Conservation (phyloP, 2,113 vertebrate genomes). For the Oreochromis niloticus region DNA sequence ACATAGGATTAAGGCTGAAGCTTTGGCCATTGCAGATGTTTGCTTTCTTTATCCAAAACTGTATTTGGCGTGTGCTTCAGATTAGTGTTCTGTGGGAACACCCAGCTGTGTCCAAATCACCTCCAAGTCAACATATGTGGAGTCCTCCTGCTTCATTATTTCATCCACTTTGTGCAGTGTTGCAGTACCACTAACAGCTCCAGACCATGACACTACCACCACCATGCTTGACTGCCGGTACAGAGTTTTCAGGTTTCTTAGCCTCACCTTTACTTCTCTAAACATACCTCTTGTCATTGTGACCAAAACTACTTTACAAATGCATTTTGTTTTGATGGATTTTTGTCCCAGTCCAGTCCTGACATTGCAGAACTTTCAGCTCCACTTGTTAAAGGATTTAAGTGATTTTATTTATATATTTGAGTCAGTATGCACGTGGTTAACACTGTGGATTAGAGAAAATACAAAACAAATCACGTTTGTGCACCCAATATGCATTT, state of each 20-base stretch:
- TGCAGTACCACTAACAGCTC: not conserved
- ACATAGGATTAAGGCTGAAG: not conserved
- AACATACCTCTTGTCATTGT: not conserved
- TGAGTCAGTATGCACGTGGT: no score
- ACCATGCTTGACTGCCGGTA: not conserved
- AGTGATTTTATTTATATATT: no score
- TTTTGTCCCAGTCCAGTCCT: no score
- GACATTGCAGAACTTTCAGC: no score
- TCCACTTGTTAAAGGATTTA: no score
- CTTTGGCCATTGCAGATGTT: not conserved
- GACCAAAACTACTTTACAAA: not conserved
- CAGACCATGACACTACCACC: not conserved
- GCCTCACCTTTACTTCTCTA: not conserved
- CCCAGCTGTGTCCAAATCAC: not conserved
- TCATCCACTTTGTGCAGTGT: not conserved
- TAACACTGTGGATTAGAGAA: no score
- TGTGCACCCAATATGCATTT: no score
- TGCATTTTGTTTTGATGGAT: no score
- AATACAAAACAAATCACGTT: no score
- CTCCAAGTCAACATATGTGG: not conserved
- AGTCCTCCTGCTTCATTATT: not conserved
- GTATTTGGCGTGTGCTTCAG: not conserved
- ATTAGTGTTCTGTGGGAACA: not conserved
- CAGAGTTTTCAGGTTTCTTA: not conserved
- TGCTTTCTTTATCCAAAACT: not conserved